Evolutionary conservation across 2,888 invertebrate genomes (phyloP).

Genomic region (Caradrina clavipalpis): DNA sequence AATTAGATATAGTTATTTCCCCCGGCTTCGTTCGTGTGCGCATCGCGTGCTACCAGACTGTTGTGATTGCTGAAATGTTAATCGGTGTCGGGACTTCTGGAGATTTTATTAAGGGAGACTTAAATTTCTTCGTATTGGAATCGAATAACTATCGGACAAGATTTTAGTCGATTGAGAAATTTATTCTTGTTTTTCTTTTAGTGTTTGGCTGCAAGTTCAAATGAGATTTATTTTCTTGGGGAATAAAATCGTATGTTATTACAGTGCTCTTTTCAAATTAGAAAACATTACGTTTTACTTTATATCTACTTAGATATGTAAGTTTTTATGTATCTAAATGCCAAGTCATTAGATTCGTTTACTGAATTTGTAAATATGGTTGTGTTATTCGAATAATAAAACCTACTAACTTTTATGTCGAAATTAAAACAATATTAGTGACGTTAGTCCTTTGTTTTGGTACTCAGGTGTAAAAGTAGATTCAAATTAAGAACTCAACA

Average conservation of each 20-base stretch:
- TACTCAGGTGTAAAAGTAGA: background rate
- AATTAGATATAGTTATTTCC: constrained; percentile 83
- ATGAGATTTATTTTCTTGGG: constrained; percentile 6
- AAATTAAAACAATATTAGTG: background rate
- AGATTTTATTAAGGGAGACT: constrained; percentile 82
- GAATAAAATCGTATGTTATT: background rate
- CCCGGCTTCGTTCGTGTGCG: constrained; percentile 80
- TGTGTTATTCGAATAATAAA: too few relatives aligned
- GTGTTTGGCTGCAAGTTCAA: constrained; percentile 8
- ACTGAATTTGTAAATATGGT: too few relatives aligned
- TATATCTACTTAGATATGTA: background rate
- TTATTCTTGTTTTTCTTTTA: constrained; percentile 25
- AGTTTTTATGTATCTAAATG: too few relatives aligned
- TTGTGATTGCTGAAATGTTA: constrained; percentile 88
- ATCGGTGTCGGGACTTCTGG: constrained; percentile 79
- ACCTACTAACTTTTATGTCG: too few relatives aligned
- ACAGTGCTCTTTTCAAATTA: background rate
- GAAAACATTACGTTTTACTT: background rate
- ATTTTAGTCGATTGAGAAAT: constrained; percentile 60
- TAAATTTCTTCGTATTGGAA: constrained; percentile 74
- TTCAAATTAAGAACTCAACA: constrained; percentile 25
- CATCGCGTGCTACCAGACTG: constrained; percentile 82
- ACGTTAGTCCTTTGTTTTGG: background rate
- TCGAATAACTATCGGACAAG: constrained; percentile 60
- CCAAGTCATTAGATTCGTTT: too few relatives aligned